Evolutionary conservation across 2,888 invertebrate genomes (phyloP).

Genomic region (Mythimna lalbum): DNA sequence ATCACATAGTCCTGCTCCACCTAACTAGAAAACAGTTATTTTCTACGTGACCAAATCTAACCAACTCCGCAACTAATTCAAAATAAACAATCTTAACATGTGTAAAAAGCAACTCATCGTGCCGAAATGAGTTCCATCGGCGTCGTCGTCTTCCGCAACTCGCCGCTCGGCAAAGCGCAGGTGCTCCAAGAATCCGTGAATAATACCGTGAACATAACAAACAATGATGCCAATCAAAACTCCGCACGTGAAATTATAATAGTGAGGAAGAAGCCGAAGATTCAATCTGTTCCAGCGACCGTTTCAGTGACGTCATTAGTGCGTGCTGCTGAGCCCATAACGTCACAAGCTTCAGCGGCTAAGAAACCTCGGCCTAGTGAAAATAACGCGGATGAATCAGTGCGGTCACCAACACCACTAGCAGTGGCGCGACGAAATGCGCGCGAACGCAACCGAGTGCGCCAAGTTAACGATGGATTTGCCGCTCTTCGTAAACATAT

Average conservation of each 20-base stretch:
- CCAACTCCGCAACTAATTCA: conserved; percentile 73
- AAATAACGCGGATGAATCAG: conserved; percentile 85
- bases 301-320: conserved; percentile 87
- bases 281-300: conserved; percentile 80
- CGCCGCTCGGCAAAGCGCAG: conserved; percentile 91
- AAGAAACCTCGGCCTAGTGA: conserved; percentile 82
- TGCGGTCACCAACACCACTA: conserved; percentile 92
- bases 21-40: conserved; percentile 71
- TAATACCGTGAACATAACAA: conserved; percentile 90
- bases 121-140: conserved; percentile 90
- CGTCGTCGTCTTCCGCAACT: conserved; percentile 91
- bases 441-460: conserved; percentile 97
- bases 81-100: conserved; percentile 83
- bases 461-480: conserved; percentile 98
- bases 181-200: conserved; percentile 92
- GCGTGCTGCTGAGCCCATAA: conserved; percentile 78
- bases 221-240: conserved; percentile 81
- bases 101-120: conserved; percentile 80
- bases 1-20: conserved; percentile 73
- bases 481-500: conserved; percentile 96
- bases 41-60: conserved; percentile 76
- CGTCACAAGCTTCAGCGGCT: conserved; percentile 75
- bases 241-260: conserved; percentile 89
- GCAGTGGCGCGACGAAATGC: conserved; percentile 97
- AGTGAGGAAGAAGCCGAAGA: conserved; percentile 88